Evolutionary conservation across 2,113 vertebrate genomes (phyloP).

Genomic region (Tyto alba): DNA sequence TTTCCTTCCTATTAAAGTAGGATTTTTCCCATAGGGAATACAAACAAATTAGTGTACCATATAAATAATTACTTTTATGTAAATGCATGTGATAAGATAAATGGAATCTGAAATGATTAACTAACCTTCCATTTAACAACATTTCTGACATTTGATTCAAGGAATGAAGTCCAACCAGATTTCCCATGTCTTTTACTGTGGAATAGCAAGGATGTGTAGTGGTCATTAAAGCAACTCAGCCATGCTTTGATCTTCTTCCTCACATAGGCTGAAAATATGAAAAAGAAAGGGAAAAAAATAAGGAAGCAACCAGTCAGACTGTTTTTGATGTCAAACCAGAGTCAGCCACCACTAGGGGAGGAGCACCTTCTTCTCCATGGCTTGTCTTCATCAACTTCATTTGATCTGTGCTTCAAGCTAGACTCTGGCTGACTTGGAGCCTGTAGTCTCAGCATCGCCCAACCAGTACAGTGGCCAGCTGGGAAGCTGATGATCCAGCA

Average conservation of each 20-base stretch:
- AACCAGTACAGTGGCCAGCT: fast-evolving
- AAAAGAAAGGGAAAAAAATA: background rate
- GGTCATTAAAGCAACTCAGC: background rate
- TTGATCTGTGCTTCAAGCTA: background rate
- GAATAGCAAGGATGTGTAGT: conserved; percentile 8
- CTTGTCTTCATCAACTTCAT: background rate
- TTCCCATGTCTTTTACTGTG: background rate
- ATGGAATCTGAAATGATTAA: conserved; percentile 60
- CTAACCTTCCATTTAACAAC: conserved; percentile 64
- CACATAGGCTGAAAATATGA: background rate
- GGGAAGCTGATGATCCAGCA: background rate
- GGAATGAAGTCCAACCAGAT: conserved; percentile 53
- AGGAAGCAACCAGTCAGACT: background rate
- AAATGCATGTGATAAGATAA: conserved; percentile 60
- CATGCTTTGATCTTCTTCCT: conserved; percentile 29
- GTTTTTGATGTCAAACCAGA: background rate
- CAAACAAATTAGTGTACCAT: conserved; percentile 56
- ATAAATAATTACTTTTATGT: conserved; percentile 60
- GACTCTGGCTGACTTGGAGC: background rate
- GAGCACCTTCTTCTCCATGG: background rate
- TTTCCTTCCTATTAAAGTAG: background rate
- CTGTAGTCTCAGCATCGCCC: background rate
- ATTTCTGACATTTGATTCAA: conserved; percentile 38
- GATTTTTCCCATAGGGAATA: conserved; percentile 37
- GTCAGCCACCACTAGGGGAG: background rate